Percentiles rank a stretch among this genome's conserved stretches.
Evolutionary conservation across 2,113 vertebrate genomes (phyloP).

Genomic region (Varanus komodoensis): DNA sequence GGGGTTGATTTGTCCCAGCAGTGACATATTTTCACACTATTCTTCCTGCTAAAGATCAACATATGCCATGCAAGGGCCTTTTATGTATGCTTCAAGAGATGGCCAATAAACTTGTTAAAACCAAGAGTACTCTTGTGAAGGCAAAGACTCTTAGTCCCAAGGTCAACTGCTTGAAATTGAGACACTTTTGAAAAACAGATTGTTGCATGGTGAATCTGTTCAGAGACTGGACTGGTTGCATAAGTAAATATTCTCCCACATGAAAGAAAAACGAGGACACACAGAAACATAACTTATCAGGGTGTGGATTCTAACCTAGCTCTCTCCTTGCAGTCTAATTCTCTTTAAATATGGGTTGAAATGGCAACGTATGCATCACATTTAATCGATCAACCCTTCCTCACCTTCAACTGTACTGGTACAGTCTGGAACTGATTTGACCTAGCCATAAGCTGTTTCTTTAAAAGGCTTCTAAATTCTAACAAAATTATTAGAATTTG

Average conservation of each 20-base stretch:
- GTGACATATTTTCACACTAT: not conserved
- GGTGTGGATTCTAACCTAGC: not conserved
- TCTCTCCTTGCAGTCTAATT: not conserved
- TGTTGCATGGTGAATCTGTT: not conserved
- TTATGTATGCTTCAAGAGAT: not conserved
- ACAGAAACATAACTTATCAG: not conserved
- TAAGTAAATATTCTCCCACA: not conserved
- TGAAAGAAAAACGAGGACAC: not conserved
- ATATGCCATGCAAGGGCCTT: not conserved
- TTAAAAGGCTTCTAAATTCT: not conserved
- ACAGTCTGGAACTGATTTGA: not conserved
- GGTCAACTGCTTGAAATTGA: not conserved
- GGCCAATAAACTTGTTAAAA: not conserved
- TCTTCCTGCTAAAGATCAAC: constrained; percentile 1
- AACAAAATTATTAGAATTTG: not conserved
- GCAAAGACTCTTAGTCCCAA: not conserved
- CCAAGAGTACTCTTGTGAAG: not conserved
- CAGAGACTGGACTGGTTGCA: not conserved
- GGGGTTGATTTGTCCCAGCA: constrained; percentile 5
- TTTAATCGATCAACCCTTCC: not conserved
- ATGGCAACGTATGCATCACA: not conserved
- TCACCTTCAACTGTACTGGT: not conserved
- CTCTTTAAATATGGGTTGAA: not conserved
- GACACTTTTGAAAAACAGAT: not conserved
- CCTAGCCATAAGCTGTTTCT: not conserved